Evolutionary conservation across 2,888 invertebrate genomes (phyloP), one percentile per base, ranked within the genome.

Genomic region (Hyposoter didymator): DNA sequence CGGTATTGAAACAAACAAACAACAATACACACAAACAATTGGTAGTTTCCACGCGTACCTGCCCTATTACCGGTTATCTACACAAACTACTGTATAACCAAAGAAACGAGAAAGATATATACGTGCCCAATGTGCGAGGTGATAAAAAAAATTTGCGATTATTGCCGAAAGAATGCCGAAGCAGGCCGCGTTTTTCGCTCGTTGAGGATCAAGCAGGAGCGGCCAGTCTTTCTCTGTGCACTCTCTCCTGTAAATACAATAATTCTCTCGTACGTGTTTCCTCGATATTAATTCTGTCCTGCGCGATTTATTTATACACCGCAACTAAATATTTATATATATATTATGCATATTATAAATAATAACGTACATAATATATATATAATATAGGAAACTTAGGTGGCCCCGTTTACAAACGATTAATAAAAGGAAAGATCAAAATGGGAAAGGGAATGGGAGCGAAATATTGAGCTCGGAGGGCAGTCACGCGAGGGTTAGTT

Each of bases 201-300:
- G 1, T 28, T 28, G 28, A 14, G 28, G 5, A 14, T 59, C 59
- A 28, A 14, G 14, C 28, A 59, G 59, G 12, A 59, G 28, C 14
- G 59, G 59, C 14, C 59, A 59, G 59, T 59, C 59, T 59, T 39
- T 39, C 59, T 59, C 59, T 59, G 59, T 28, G 5, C n/a, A 39
- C 35, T 84, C 84, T 87, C 85, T 86, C 88, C 86, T 89, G 89
- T 88, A 88, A 87, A 89, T 89, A n/a, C n/a, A 88, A 82, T n/a
- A 10, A 39, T 85, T 78, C 78, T 84, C 59, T 59, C 59, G 59
- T 28, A 28, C 28, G 28, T 84, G 78, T 82, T 81, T 88, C 85
- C 85, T 86, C 84, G 81, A 88, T 87, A 85, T 55, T 17, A 10
- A 39, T 84, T 88, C 84, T 82, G 83, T 78, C 52, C 78, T 32